Conservation (phyloP, 2,113 vertebrate species). For the Bucco capensis region DNA sequence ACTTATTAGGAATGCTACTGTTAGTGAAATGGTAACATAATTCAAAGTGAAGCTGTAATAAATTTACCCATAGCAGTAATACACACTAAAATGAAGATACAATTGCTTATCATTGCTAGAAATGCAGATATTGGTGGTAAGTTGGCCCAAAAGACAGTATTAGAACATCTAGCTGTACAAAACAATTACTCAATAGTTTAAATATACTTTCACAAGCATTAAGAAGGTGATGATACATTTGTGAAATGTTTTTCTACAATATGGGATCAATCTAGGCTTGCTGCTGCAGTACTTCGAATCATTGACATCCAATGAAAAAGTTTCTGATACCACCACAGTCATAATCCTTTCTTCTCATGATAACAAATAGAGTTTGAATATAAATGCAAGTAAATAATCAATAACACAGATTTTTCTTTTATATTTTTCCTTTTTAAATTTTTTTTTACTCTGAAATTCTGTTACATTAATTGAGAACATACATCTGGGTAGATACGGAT, state of each 20-base stretch:
- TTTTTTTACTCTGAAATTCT: neutral
- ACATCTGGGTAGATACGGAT: neutral
- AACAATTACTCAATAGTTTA: neutral
- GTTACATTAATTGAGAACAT: neutral
- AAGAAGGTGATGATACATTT: neutral
- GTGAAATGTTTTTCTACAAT: neutral
- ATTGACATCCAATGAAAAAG: neutral
- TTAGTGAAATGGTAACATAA: neutral
- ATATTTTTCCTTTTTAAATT: neutral
- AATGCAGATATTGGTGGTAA: neutral
- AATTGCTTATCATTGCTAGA: neutral
- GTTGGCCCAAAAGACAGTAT: neutral
- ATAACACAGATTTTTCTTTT: neutral
- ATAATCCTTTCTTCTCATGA: neutral
- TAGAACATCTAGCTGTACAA: neutral
- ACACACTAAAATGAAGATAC: neutral
- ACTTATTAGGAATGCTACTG: neutral
- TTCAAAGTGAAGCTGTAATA: neutral
- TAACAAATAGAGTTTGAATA: neutral
- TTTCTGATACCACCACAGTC: neutral
- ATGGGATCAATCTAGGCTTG: neutral
- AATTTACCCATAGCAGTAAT: neutral
- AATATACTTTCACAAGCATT: neutral
- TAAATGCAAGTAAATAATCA: neutral
- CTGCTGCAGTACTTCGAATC: neutral